Percentiles rank a stretch among this genome's conserved stretches.
Evolutionary conservation across 2,797 vertebrate species (phyloP).

Genomic region (Tangara arthus): DNA sequence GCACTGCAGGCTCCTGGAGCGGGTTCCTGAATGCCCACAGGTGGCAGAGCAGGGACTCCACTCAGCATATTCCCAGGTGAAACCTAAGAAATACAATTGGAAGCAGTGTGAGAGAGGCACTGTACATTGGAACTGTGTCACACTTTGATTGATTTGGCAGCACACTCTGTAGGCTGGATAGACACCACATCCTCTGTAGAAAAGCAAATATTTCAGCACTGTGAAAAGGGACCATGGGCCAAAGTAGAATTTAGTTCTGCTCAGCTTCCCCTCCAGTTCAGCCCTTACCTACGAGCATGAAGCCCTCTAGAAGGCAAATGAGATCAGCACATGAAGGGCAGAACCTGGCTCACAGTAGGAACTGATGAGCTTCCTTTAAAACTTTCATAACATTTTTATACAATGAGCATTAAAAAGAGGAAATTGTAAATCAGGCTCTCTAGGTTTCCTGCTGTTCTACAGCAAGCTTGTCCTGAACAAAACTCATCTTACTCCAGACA

Average conservation of each 20-base stretch:
- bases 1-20: constrained; percentile 74
- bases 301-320: constrained; percentile 11
- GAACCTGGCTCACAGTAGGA: constrained; percentile 23
- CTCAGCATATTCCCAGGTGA: constrained; percentile 79
- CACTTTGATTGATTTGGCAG: neutral
- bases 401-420: constrained; percentile 46
- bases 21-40: constrained; percentile 82
- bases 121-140: neutral
- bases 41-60: constrained; percentile 84
- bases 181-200: neutral
- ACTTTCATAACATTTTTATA: constrained; percentile 38
- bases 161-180: neutral
- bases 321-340: constrained; percentile 17
- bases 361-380: constrained; percentile 41
- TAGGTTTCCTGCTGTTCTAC: constrained; percentile 17
- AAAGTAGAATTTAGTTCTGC: neutral
- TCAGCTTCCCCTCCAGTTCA: neutral
- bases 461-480: neutral
- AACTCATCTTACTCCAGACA: constrained; percentile 35
- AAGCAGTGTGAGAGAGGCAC: neutral
- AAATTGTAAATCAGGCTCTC: constrained; percentile 50
- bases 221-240: neutral
- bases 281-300: neutral
- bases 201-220: neutral
- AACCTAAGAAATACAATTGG: constrained; percentile 68